Base-by-base conservation (phyloP, 2,797 vertebrate species). In the Pantherophis vulpinus region DNA sequence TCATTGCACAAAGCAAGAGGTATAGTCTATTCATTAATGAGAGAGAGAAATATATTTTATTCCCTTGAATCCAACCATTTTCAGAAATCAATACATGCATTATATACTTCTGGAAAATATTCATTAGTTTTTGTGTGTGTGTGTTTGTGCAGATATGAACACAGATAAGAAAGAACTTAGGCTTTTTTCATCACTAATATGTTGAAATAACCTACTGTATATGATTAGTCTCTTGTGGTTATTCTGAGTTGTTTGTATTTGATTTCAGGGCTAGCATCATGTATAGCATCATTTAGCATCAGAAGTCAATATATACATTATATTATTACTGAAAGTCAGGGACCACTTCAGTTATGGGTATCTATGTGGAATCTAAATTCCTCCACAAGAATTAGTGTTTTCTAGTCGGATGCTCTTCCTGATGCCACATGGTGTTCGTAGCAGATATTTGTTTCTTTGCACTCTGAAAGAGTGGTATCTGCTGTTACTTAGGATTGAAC, bases 1-100 rank as follows among this genome's bases (percentile, higher is more conserved):
- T 95, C 95, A 94, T 98, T 98, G 94, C 98, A 98, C 23, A 97
- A 94, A 66, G 98, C 98, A 87, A 1, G 66, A 2, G 98, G 97
- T 1, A 97, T 97, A 0, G 97, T 88, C 79, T 79, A 42, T 42
- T 47, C 32, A 32, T 63, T 14, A 32, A 16, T 6, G 47, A 51
- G 12, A 37, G 37, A 29, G 55, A 55, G 42, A 29, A 58, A 18
- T 18, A 58, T 4, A 58, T 58, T 58, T 58, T 58, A 3, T 42
- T 74, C 6, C 32, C 29, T 66, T 66, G 14, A 25, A 25, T 3
- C 27, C n/a, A 91, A 20, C 29, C 25, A 27, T 5, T 32, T 32
- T 4, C 2, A 23, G 61, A n/a, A 66, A 11, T 66, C 25, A 90
- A 20, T n/a, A n/a, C n/a, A n/a, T n/a, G n/a, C n/a, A n/a, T n/a